phyloP scores from a whole-genome alignment of 2,888 invertebrate genomes.

The Cryptops parisi region DNA sequence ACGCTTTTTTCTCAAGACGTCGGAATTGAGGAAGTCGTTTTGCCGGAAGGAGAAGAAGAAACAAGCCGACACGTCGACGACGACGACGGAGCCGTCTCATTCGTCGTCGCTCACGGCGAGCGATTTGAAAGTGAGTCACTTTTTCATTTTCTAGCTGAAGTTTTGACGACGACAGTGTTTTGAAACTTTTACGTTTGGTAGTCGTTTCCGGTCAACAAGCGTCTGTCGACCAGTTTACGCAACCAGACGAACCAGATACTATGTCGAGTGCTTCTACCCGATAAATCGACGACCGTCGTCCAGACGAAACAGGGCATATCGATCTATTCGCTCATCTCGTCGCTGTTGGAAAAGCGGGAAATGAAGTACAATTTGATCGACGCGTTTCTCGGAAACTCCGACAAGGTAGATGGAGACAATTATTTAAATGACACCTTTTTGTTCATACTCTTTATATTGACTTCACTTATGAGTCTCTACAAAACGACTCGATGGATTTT shows the following conservation, averaged over 20 bases:
- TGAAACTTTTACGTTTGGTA: neutral
- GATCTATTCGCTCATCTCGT: slow-evolving; percentile 59
- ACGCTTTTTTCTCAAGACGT: neutral
- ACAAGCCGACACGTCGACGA: too few species aligned
- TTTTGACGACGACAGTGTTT: neutral
- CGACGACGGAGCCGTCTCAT: too few species aligned
- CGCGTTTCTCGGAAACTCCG: slow-evolving; percentile 43
- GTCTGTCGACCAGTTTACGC: too few species aligned
- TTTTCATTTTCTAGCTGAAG: slow-evolving; percentile 1
- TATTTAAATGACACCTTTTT: neutral
- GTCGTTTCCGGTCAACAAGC: too few species aligned
- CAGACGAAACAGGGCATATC: slow-evolving; percentile 60
- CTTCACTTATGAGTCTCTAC: neutral
- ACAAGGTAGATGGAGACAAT: slow-evolving; percentile 28
- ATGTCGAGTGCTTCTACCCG: slow-evolving; percentile 74
- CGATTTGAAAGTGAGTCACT: slow-evolving; percentile 12
- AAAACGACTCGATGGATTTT: too few species aligned
- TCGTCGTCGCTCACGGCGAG: slow-evolving; percentile 40
- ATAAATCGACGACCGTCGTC: slow-evolving; percentile 84
- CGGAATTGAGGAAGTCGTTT: neutral
- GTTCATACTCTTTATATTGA: neutral
- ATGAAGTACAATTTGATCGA: slow-evolving; percentile 67
- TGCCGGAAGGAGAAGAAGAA: neutral
- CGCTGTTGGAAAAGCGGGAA: slow-evolving; percentile 68
- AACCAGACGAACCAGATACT: too few species aligned